Evolutionary conservation across 2,113 vertebrate genomes (phyloP), one percentile per base, ranked within the genome.

Genomic region (Limnothrissa miodon): DNA sequence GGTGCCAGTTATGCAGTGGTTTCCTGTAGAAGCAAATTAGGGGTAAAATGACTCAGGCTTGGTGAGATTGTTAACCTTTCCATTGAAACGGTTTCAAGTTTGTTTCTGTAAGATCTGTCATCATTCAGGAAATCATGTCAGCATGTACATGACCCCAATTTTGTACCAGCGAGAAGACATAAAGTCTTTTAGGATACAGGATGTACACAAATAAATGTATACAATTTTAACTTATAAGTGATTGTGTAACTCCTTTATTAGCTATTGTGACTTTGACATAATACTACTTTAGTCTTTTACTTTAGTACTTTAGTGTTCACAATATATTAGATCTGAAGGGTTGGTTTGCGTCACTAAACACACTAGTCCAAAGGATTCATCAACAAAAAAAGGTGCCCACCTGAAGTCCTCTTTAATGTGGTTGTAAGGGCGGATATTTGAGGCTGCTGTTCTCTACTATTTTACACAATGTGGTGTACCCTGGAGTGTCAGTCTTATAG

Each of bases 81-180:
- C 66, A 74, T 36, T 33, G 29, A 1, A 33, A 13, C 36, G 66
- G 29, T 74, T 74, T 74, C 10, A 74, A 11, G 11, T 74, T 74
- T 74, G 59, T 66, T 66, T 6, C 59, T 25, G 59, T 25, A 25
- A 25, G 59, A 29, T 25, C 66, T 33, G 66, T 74, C 66, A 74
- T 74, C 66, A 21, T 74, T 39, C 66, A 29, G 62, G 62, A 70
- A 70, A 70, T 70, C 62, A 15, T 33, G 33, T 74, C 66, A 74
- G 66, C 66, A 74, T 36, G 66, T 36, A 29, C 17, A 5, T 74
- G 29, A 74, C 66, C 66, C 66, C 51, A 23, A 15, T 74, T 70
- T 70, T 74, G 66, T 74, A 11, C 29, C 9, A 36, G 29, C 62
- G 36, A 9, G 25, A 36, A 70, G 23, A 25, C 56, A 59, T 25